phyloP scores from a whole-genome alignment of 2,888 invertebrate genomes.

The Eristalinus aeneus region DNA sequence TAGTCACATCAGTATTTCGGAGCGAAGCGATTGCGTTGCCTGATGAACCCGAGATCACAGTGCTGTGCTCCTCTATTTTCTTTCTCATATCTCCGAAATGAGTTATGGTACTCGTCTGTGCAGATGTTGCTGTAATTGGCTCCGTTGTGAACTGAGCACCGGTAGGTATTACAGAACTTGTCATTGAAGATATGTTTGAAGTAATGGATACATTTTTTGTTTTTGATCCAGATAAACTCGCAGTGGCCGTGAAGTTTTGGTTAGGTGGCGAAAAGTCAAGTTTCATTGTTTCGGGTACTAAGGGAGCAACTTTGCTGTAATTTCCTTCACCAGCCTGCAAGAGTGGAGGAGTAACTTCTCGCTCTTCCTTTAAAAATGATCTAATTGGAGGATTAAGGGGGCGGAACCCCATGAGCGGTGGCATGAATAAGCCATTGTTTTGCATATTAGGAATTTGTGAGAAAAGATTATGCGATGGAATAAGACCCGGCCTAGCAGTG shows the following conservation, averaged over 20 bases:
- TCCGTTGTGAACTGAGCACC: constrained; percentile 5
- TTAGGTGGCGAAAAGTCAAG: constrained; percentile 66
- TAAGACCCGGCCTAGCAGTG: constrained; percentile 82
- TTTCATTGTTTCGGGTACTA: constrained; percentile 78
- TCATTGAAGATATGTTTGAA: constrained; percentile 20
- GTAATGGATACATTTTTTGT: constrained; percentile 8
- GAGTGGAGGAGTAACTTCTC: constrained; percentile 44
- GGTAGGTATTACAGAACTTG: not conserved
- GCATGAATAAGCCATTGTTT: constrained; percentile 64
- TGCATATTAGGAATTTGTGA: constrained; percentile 76
- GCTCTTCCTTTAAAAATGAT: constrained; percentile 56
- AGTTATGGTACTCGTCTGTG: constrained; percentile 56
- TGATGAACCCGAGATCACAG: not conserved
- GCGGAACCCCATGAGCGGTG: constrained; percentile 67
- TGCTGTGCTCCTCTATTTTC: constrained; percentile 28
- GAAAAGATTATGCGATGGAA: constrained; percentile 83
- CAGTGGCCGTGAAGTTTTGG: not conserved
- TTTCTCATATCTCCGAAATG: constrained; percentile 27
- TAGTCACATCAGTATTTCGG: constrained; percentile 37
- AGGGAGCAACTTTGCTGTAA: constrained; percentile 79
- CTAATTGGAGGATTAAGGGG: constrained; percentile 46
- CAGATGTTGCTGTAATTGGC: constrained; percentile 34
- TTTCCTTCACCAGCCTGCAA: constrained; percentile 73
- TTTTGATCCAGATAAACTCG: not conserved
- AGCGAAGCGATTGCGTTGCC: constrained; percentile 6